phyloP scores from a whole-genome alignment of 2,888 invertebrate species.

The Meiosimyza platycephala region DNA sequence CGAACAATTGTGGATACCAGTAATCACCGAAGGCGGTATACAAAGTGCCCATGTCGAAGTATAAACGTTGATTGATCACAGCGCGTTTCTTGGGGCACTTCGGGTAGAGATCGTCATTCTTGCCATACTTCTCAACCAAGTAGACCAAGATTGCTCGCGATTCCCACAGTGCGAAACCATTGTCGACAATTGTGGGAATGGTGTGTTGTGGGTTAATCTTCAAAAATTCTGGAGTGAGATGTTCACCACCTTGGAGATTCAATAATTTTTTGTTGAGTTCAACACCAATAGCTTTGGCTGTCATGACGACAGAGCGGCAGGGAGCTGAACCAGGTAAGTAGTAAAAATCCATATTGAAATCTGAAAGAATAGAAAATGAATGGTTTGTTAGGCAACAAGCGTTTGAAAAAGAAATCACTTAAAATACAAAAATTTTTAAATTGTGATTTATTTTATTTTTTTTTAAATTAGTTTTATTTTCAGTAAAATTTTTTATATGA shows the following conservation, averaged over 20 bases:
- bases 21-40: slow-evolving; percentile 78
- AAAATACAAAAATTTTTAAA: too few relatives aligned
- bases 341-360: slow-evolving; percentile 72
- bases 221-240: slow-evolving; percentile 76
- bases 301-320: slow-evolving; percentile 74
- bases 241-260: slow-evolving; percentile 74
- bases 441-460: too few relatives aligned
- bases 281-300: slow-evolving; percentile 75
- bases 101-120: slow-evolving; percentile 79
- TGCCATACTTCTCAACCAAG: slow-evolving; percentile 83
- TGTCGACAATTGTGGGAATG: slow-evolving; percentile 85
- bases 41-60: slow-evolving; percentile 83
- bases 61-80: slow-evolving; percentile 81
- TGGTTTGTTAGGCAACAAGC: too few relatives aligned
- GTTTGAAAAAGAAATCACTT: too few relatives aligned
- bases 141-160: slow-evolving; percentile 87
- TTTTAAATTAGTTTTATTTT: too few relatives aligned
- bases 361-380: neutral
- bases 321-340: slow-evolving; percentile 74
- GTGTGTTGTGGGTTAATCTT: slow-evolving; percentile 87
- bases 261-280: slow-evolving; percentile 74
- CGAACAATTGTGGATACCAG: slow-evolving; percentile 76
- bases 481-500: too few relatives aligned
- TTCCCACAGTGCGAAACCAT: slow-evolving; percentile 85
- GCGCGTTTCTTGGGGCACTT: slow-evolving; percentile 82